A percentile compares a stretch with the other conserved stretches of the same genome.
Evolutionary conservation across 1,140 invertebrate species (phyloP).

Genomic region (Schlechtendalia chinensis): DNA sequence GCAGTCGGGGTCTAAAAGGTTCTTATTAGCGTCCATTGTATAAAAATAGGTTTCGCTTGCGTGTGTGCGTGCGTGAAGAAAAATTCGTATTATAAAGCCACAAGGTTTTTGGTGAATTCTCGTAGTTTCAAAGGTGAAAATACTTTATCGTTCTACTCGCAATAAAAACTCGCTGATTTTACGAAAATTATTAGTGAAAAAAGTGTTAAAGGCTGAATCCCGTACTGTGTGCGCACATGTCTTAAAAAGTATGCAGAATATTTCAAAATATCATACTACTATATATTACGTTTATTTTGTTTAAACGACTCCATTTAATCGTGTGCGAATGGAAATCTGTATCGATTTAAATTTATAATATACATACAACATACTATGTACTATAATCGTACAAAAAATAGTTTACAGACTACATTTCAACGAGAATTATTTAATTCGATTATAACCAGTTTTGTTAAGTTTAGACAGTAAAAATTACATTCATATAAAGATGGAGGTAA

Average conservation of each 20-base stretch:
- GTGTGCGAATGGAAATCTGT: neutral
- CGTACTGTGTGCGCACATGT: neutral
- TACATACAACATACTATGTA: no score
- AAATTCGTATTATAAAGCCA: conserved; percentile 4
- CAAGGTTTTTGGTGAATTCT: conserved; percentile 3
- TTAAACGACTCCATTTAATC: neutral
- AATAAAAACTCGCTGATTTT: conserved; percentile 26
- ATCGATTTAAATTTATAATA: no score
- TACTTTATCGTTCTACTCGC: neutral
- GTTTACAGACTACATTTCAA: neutral
- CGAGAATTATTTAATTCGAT: neutral
- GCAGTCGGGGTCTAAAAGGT: neutral
- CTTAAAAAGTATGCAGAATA: conserved; percentile 7
- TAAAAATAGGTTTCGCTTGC: conserved; percentile 2
- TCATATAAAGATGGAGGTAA: no score
- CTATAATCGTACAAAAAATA: neutral
- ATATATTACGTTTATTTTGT: neutral
- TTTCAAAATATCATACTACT: neutral
- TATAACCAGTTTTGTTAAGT: no score
- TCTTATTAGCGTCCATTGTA: conserved; percentile 32
- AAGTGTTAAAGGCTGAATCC: conserved; percentile 1
- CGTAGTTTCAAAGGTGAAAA: conserved; percentile 26
- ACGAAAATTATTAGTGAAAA: conserved; percentile 16
- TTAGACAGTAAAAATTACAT: no score
- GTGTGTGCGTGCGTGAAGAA: neutral